A percentile compares a stretch with the other conserved stretches of the same genome.
phyloP scores from a whole-genome alignment of 2,797 vertebrate species.

The Fistularia tabacaria region DNA sequence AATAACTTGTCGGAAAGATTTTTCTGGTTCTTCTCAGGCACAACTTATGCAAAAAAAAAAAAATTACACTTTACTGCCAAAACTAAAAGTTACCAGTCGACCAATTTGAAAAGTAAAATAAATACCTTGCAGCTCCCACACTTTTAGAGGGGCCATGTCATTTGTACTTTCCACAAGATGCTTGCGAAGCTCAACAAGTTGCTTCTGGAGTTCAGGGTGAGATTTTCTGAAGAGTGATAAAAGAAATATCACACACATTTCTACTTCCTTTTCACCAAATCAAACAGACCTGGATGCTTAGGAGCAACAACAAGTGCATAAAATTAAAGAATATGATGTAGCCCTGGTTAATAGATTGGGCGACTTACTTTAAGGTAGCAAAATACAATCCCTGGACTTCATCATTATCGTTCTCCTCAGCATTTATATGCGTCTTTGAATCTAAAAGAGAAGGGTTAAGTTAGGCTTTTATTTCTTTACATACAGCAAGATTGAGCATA shows the following conservation, averaged over 20 bases:
- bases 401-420: slow-evolving; percentile 72
- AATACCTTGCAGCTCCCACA: slow-evolving; percentile 96
- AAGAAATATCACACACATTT: not conserved
- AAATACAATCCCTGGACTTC: slow-evolving; percentile 95
- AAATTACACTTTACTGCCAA: too few species aligned
- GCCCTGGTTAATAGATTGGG: not conserved
- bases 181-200: slow-evolving; percentile 83
- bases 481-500: slow-evolving; percentile 15
- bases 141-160: slow-evolving; percentile 89
- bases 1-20: too few species aligned
- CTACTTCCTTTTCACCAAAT: slow-evolving; percentile 1
- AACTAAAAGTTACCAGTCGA: too few species aligned
- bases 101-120: not conserved
- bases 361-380: slow-evolving; percentile 85
- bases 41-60: too few species aligned
- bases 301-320: not conserved
- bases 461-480: slow-evolving; percentile 12
- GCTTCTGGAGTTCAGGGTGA: slow-evolving; percentile 82
- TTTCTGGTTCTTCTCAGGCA: too few species aligned
- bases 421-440: slow-evolving; percentile 65
- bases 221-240: slow-evolving; percentile 70
- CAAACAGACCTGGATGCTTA: not conserved
- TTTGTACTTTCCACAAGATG: slow-evolving; percentile 88
- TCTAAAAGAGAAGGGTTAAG: slow-evolving; percentile 61
- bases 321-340: not conserved